These are phyloP conservation scores for Fragum sueziense DNA, from an alignment of 2,888 invertebrate genomes.

Conservation along the genomic window DNA sequence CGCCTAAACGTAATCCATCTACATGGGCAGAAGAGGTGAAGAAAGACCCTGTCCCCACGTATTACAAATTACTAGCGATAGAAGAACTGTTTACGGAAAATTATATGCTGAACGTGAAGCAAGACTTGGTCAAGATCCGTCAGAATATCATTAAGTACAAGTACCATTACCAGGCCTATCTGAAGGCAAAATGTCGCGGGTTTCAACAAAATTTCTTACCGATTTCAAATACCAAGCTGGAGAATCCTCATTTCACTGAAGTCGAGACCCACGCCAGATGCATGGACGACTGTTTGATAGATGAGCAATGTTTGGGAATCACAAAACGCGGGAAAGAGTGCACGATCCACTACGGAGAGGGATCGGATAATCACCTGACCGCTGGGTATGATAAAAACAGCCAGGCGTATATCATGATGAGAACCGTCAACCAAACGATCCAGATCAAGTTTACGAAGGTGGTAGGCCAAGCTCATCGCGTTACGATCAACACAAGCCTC, in stretches of 20 bases:
- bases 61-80: slow-evolving; percentile 35
- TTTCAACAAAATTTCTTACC: not conserved
- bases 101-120: slow-evolving; percentile 31
- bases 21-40: slow-evolving; percentile 49
- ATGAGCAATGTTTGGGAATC: not conserved
- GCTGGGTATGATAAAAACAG: not conserved
- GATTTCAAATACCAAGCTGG: not conserved
- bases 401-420: not conserved
- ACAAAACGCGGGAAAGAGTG: not conserved
- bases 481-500: not conserved
- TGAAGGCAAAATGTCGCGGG: slow-evolving; percentile 19
- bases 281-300: slow-evolving; percentile 7
- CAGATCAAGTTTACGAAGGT: not conserved
- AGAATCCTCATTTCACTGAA: not conserved
- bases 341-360: not conserved
- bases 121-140: slow-evolving; percentile 23
- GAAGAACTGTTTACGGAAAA: slow-evolving; percentile 37
- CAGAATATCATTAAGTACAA: slow-evolving; percentile 22
- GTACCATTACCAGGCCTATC: slow-evolving; percentile 10
- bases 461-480: not conserved
- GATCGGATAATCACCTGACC: not conserved
- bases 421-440: not conserved
- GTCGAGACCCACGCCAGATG: not conserved
- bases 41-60: slow-evolving; percentile 36
- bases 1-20: slow-evolving; percentile 44